Percentiles rank a stretch among this genome's conserved stretches.
phyloP scores from a whole-genome alignment of 2,113 vertebrate species.

The Sigmodon hispidus region DNA sequence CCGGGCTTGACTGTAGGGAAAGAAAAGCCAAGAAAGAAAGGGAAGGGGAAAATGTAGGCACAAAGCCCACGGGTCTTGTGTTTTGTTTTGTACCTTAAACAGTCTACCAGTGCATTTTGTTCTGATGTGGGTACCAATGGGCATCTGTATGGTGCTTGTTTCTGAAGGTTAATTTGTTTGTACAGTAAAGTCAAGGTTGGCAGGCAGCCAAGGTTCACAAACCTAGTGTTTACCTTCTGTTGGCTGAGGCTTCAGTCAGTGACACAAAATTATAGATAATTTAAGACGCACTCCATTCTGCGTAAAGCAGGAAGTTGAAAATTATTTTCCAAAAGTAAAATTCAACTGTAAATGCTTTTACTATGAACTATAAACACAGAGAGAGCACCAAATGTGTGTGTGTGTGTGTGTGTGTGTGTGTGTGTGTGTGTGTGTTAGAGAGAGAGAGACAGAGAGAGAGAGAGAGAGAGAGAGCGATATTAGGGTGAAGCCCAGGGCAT shows the following conservation, averaged over 20 bases:
- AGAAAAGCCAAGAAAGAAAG: neutral
- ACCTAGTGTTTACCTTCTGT: neutral
- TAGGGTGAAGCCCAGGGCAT: neutral
- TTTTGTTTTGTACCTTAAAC: neutral
- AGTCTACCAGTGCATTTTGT: neutral
- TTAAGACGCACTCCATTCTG: neutral
- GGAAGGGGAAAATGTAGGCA: too few relatives aligned
- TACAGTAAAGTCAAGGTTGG: neutral
- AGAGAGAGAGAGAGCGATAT: neutral
- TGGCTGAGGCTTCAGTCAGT: neutral
- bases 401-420: fast-evolving
- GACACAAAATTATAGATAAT: neutral
- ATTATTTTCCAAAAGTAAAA: neutral
- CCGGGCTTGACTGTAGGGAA: neutral
- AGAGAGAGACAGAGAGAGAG: too few relatives aligned
- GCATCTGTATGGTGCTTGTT: fast-evolving
- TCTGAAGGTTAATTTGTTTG: neutral
- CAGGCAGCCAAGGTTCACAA: neutral
- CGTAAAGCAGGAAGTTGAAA: neutral
- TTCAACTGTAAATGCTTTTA: neutral
- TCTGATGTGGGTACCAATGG: neutral
- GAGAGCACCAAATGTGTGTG: neutral
- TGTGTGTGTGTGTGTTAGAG: fast-evolving
- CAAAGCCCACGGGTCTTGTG: neutral
- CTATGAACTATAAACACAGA: neutral